These are phyloP conservation scores for Elephas maximus DNA, from an alignment of 2,113 vertebrate species.

Conservation along the genomic window DNA sequence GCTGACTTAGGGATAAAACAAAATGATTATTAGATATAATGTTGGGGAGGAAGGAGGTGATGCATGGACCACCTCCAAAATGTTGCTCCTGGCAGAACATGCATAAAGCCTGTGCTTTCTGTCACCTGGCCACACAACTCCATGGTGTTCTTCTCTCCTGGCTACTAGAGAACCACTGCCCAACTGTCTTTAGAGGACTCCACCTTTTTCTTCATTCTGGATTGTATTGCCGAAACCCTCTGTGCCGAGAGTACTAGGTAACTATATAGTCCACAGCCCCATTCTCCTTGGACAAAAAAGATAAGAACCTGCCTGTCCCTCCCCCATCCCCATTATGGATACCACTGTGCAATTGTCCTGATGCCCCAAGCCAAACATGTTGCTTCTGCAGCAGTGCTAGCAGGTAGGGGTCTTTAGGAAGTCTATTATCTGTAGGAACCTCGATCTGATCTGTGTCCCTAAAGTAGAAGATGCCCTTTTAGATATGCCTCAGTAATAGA, in stretches of 20 bases:
- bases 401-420: not conserved
- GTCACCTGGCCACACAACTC: not conserved
- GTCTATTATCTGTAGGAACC: not conserved
- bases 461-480: not conserved
- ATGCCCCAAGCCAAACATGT: not conserved
- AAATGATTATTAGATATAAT: not conserved
- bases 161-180: not conserved
- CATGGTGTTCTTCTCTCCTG: not conserved
- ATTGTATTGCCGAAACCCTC: not conserved
- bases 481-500: not conserved
- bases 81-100: not conserved
- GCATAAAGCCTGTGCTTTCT: not conserved
- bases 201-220: not conserved
- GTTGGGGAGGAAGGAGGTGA: not conserved
- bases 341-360: no score
- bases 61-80: accelerated
- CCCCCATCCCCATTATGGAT: not conserved
- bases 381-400: accelerated
- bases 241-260: not conserved
- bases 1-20: not conserved
- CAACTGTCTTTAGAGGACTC: not conserved
- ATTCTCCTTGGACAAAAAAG: not conserved
- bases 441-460: not conserved
- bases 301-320: not conserved
- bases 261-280: no score